Base-by-base conservation (phyloP, 1,140 invertebrate genomes). In the Orchestia grillus region DNA sequence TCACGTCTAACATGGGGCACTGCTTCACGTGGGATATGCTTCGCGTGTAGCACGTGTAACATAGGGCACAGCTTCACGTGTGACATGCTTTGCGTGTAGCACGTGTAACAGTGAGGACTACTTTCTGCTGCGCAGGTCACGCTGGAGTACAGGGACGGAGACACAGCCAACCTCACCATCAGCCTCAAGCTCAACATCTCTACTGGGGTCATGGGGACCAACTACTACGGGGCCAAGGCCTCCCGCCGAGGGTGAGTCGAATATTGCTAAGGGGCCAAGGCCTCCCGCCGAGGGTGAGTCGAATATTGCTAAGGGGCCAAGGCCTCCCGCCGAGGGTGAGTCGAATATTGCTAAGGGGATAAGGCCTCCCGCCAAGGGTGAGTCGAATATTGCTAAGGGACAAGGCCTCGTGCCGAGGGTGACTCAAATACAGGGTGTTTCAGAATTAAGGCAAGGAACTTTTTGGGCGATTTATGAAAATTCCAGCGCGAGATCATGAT, bases 171-270 rank as follows among this genome's bases (percentile, higher is more conserved):
- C 43, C 43, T 94, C 43, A 94, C 92, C 44, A 94, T 94, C 92
- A 94, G 92, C 44, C 92, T 94, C 44, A 94, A 94, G 92, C 92
- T 94, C 15, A 94, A 94, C 92, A 94, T 94, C 43, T 47, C 43
- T 16, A 45, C 43, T 0, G 92, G 92, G 11, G 92, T 94, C 8
- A 45, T 94, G 44, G 92, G 92, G 6, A 40, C 8, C 44, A 94
- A 94, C 44, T 94, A 47, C 92, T 94, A 16, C 92, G 41, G 36
- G 40, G 43, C 92, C 41, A 94, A 42, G 43, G 43, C 8, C 4
- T 19, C 6, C 19, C 43, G 92, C 41, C 8, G 92, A 44, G 92
- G 92, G 92, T 94, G 44, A 45, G 92, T 77, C 28, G 11, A 77
- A 36, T 15, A 77, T 8, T 53, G 6, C 19, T 94, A 16, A 44